Evolutionary conservation across 1,140 invertebrate genomes (phyloP), one percentile per base, ranked within the genome.

Genomic region (Mactra quadrangularis): DNA sequence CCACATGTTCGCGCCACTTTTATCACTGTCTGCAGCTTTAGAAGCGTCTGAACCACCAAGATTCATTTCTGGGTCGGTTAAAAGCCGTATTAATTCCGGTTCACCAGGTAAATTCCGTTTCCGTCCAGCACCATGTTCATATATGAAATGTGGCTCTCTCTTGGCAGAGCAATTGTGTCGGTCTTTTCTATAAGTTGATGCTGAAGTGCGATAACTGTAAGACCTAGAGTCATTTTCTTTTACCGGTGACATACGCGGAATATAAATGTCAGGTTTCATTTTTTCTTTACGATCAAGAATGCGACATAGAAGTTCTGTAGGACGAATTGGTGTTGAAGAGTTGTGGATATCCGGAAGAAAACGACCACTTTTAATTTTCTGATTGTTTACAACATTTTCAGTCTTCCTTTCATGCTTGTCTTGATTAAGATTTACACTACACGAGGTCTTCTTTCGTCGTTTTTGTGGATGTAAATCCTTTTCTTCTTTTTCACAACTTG

Each of bases 61-160:
- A 45, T 50, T 52, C 31, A 68, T 38, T 38, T 78, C 76, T 1
- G 62, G 62, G 22, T 68, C 52, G 17, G 76, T 57, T 53, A 78
- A 45, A 38, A 78, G n/a, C 22, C 76, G 60, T 50, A 66, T 52
- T 1, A 78, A 52, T 50, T 68, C 76, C 27, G 60, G 45, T 38
- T 78, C 41, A 45, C 47, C 29, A 3, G 76, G 76, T 3, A 78
- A 31, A 41, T 78, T 78, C 25, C 60, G 27, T 9, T 22, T 22
- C 17, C n/a, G 47, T 17, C 41, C 45, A 3, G 59, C 72, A 27
- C 55, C 72, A 60, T 75, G 53, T n/a, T 59, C 53, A n/a, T 75
- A 75, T 29, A 25, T 75, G 19, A 75, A 75, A 75, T 60, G 72
- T 27, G 72, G 72, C 9, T 55, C 4, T 50, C 45, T 29, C 25